Conservation (phyloP, 2,797 vertebrate species). For the Rousettus madagascariensis region DNA sequence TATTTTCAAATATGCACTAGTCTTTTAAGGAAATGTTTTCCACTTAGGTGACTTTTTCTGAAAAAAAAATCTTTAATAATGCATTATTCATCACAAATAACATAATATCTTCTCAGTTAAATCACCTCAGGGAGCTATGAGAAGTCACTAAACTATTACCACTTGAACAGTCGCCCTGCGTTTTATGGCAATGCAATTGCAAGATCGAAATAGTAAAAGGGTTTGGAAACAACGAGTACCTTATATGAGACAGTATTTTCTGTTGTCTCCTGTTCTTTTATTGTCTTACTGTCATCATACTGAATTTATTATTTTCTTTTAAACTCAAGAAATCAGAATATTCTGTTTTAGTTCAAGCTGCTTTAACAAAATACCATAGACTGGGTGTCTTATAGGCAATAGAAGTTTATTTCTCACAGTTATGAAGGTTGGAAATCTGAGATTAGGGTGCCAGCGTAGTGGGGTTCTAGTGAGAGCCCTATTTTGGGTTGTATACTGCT, state of each 20-base stretch:
- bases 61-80: constrained; percentile 45
- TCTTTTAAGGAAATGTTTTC: constrained; percentile 47
- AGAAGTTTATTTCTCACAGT: neutral
- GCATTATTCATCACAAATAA: constrained; percentile 51
- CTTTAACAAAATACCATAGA: neutral
- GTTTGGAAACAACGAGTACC: neutral
- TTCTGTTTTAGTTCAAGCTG: neutral
- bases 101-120: neutral
- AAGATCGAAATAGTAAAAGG: constrained; percentile 11
- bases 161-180: neutral
- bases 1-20: constrained; percentile 18
- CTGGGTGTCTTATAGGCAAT: neutral
- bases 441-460: neutral
- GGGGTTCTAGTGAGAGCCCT: neutral
- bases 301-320: constrained; percentile 20
- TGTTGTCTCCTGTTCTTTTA: neutral
- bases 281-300: neutral
- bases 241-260: neutral
- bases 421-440: neutral
- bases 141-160: constrained; percentile 36
- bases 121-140: constrained; percentile 20
- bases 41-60: constrained; percentile 24
- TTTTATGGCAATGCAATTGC: constrained; percentile 37
- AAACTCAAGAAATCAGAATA: neutral
- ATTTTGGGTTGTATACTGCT: too few species aligned